These are phyloP conservation scores for Steromphala cineraria DNA, from an alignment of 2,888 invertebrate genomes.

Conservation along the genomic window DNA sequence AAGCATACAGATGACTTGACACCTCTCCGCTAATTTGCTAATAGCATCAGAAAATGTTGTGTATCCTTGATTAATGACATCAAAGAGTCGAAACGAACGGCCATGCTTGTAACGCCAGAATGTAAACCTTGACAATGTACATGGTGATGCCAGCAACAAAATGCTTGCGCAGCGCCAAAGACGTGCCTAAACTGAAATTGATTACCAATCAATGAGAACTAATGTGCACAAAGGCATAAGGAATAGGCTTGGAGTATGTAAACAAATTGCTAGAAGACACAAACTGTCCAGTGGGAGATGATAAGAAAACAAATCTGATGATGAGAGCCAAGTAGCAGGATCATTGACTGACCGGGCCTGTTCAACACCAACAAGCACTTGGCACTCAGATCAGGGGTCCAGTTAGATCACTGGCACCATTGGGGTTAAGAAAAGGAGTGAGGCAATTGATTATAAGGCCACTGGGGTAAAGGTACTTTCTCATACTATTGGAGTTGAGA, in stretches of 20 bases:
- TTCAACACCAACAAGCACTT: neutral
- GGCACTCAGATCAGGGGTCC: neutral
- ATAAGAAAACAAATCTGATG: slow-evolving; percentile 4
- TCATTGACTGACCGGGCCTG: neutral
- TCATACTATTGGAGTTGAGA: neutral
- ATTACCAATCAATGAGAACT: slow-evolving; percentile 7
- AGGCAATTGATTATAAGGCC: too few relatives aligned
- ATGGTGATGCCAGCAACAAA: slow-evolving; percentile 1
- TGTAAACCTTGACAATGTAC: neutral
- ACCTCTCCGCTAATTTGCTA: slow-evolving; percentile 9
- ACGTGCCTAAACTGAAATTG: slow-evolving; percentile 14
- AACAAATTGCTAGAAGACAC: neutral
- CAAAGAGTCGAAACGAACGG: neutral
- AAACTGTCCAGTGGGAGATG: neutral
- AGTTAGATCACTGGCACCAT: too few relatives aligned
- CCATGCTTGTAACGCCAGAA: neutral
- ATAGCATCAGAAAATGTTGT: neutral
- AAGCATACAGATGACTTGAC: neutral
- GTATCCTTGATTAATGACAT: neutral
- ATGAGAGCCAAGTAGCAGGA: neutral
- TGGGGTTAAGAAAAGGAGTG: too few relatives aligned
- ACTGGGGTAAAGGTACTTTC: neutral
- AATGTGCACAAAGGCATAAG: neutral
- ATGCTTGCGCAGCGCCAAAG: neutral
- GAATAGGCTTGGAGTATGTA: slow-evolving; percentile 1